Conservation (phyloP, 2,113 vertebrate species). For the Fregata magnificens region DNA sequence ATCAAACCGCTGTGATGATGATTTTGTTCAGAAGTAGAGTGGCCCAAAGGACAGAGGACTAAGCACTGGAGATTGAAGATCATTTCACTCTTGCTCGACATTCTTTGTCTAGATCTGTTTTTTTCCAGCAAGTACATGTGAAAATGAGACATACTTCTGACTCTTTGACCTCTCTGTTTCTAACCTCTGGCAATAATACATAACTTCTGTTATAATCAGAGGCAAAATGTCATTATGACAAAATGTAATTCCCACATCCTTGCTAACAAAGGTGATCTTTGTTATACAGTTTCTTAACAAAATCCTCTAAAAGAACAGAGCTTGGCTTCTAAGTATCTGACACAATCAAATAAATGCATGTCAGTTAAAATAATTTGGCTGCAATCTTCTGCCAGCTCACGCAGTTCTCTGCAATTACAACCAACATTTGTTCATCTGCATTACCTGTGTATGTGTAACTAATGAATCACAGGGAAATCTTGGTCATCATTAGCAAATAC, state of each 20-base stretch:
- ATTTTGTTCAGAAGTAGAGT: background rate
- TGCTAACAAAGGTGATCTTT: constrained; percentile 32
- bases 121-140: background rate
- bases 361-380: background rate
- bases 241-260: background rate
- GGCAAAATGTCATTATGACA: constrained; percentile 18
- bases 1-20: background rate
- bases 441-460: background rate
- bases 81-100: background rate
- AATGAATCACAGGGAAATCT: background rate
- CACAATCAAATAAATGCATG: background rate
- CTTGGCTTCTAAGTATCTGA: background rate
- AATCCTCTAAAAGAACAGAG: background rate
- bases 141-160: background rate
- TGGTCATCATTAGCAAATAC: background rate
- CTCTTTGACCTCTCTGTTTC: background rate
- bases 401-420: background rate
- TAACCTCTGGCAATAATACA: background rate
- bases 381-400: background rate
- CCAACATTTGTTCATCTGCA: background rate
- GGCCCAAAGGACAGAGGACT: background rate
- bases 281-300: background rate
- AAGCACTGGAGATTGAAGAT: background rate
- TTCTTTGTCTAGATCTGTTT: background rate
- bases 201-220: background rate